Conservation (phyloP, 2,888 invertebrate species). For the Agrochola circellaris region DNA sequence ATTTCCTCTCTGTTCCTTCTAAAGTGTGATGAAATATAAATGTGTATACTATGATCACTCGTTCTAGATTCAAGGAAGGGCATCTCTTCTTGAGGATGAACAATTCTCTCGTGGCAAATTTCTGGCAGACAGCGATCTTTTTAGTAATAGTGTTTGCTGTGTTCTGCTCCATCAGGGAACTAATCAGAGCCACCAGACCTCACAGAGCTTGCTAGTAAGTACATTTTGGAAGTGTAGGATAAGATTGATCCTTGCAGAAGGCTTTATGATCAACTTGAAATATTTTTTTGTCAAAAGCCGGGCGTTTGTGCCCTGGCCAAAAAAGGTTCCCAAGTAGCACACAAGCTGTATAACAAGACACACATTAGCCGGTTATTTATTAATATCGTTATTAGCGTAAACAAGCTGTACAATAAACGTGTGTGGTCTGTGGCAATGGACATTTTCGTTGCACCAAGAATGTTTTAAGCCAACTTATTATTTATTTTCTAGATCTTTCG, state of each 20-base stretch:
- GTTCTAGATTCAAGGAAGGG: constrained; percentile 26
- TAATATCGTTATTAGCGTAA: background rate
- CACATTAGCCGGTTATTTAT: background rate
- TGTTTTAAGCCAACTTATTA: background rate
- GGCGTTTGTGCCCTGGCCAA: background rate
- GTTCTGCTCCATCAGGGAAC: constrained; percentile 69
- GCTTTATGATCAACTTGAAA: background rate
- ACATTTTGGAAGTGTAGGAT: background rate
- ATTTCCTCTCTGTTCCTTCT: background rate
- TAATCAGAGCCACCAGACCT: constrained; percentile 67
- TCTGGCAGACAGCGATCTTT: constrained; percentile 77
- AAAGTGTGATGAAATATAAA: background rate
- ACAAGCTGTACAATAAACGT: no score
- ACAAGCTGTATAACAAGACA: background rate
- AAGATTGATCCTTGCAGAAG: background rate
- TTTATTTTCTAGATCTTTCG: constrained; percentile 31
- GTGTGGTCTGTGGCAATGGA: background rate
- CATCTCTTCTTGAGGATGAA: background rate
- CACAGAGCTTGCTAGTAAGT: constrained; percentile 22
- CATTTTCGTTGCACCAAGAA: background rate
- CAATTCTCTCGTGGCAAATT: constrained; percentile 14
- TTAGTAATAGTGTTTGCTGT: constrained; percentile 75
- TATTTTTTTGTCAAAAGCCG: background rate
- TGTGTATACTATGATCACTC: background rate
- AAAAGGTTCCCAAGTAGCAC: background rate